Percentiles rank a stretch among this genome's conserved stretches.
Evolutionary conservation across 2,113 vertebrate genomes (phyloP).

Genomic region (Sturnira hondurensis): DNA sequence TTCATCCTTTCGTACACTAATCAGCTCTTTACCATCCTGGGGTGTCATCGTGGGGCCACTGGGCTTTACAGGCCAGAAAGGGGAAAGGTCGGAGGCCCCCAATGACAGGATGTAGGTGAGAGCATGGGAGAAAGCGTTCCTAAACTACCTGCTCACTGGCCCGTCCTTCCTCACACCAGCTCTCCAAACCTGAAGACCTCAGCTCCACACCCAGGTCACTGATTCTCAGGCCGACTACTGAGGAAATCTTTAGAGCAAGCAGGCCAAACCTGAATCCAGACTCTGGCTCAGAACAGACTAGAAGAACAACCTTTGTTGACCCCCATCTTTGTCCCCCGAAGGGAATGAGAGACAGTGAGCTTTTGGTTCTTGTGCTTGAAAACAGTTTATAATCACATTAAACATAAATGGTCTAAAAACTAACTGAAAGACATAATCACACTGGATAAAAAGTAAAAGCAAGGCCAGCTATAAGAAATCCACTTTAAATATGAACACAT

Average conservation of each 20-base stretch:
- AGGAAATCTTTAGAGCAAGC: neutral
- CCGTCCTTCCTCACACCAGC: neutral
- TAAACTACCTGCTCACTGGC: neutral
- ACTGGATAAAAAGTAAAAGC: neutral
- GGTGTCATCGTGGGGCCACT: neutral
- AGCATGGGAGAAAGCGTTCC: neutral
- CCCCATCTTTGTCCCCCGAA: neutral
- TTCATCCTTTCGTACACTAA: too few species aligned
- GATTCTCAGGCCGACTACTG: too few species aligned
- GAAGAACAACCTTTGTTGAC: neutral
- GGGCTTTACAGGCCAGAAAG: neutral
- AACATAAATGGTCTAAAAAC: neutral
- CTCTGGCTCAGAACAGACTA: neutral
- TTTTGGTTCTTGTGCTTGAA: neutral
- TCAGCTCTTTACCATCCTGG: neutral
- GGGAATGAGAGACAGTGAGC: neutral
- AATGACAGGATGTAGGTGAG: accelerated
- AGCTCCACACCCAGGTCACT: too few species aligned
- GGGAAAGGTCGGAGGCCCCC: neutral
- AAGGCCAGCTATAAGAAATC: neutral
- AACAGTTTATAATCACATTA: neutral
- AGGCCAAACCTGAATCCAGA: neutral
- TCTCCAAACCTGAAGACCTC: neutral
- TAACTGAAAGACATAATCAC: neutral
- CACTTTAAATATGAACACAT: neutral